Percentiles rank a stretch among this genome's conserved stretches.
phyloP scores from a whole-genome alignment of 2,797 vertebrate genomes.

The Channallabes apus region DNA sequence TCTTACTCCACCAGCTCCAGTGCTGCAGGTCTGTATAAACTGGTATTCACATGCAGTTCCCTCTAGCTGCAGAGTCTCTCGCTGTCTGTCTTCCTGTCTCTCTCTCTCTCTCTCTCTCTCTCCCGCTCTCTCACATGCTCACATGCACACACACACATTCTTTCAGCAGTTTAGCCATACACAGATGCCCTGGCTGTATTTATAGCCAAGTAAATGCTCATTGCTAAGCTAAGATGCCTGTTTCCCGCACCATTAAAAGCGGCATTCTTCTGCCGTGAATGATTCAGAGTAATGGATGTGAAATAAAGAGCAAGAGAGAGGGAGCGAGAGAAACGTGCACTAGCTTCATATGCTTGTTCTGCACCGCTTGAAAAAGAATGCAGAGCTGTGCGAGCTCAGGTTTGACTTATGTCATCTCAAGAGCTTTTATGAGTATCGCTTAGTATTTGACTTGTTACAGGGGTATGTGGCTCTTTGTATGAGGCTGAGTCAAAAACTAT shows the following conservation, averaged over 20 bases:
- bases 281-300: slow-evolving; percentile 54
- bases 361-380: slow-evolving; percentile 8
- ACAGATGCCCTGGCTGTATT: slow-evolving; percentile 18
- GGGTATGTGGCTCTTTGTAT: neutral
- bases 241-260: slow-evolving; percentile 60
- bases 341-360: slow-evolving; percentile 4
- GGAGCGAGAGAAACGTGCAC: slow-evolving; percentile 4
- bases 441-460: neutral
- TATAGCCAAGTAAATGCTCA: slow-evolving; percentile 36
- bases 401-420: slow-evolving; percentile 17
- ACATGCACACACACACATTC: neutral
- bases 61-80: slow-evolving; percentile 10
- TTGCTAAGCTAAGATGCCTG: slow-evolving; percentile 59
- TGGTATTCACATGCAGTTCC: neutral
- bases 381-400: slow-evolving; percentile 10
- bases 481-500: too few relatives aligned
- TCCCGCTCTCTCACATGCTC: neutral
- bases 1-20: slow-evolving; percentile 16
- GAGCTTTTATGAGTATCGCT: neutral
- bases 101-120: neutral
- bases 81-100: neutral
- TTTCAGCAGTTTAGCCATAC: slow-evolving; percentile 10
- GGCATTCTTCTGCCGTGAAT: slow-evolving; percentile 63
- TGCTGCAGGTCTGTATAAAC: slow-evolving; percentile 18
- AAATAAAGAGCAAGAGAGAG: slow-evolving; percentile 6